Conservation (phyloP, 2,113 vertebrate species). For the Lichenostomus cassidix region DNA sequence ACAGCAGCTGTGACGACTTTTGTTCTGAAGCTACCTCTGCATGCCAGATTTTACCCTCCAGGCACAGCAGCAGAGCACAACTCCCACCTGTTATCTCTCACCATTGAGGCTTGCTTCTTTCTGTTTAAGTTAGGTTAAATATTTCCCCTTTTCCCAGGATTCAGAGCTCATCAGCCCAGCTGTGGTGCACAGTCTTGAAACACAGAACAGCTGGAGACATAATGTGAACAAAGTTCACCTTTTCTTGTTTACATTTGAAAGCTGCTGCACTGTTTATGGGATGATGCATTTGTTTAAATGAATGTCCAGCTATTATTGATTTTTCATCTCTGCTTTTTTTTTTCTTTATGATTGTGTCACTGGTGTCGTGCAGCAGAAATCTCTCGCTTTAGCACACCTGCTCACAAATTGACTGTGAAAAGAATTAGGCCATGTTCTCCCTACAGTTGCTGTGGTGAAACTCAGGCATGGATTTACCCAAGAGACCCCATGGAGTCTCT, state of each 20-base stretch:
- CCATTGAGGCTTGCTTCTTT: slow-evolving; percentile 50
- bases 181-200: slow-evolving; percentile 69
- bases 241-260: slow-evolving; percentile 76
- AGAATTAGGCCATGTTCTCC: not conserved
- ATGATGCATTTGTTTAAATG: slow-evolving; percentile 76
- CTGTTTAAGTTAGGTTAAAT: slow-evolving; percentile 69
- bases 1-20: slow-evolving; percentile 59
- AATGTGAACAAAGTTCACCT: slow-evolving; percentile 76
- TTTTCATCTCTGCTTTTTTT: slow-evolving; percentile 3
- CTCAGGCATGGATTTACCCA: not conserved
- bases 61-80: slow-evolving; percentile 52
- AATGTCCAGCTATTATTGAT: slow-evolving; percentile 71
- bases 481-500: not conserved
- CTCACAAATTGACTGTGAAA: slow-evolving; percentile 1
- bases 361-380: slow-evolving; percentile 33
- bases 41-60: slow-evolving; percentile 69
- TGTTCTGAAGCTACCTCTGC: slow-evolving; percentile 61
- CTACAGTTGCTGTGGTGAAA: not conserved
- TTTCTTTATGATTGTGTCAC: slow-evolving; percentile 18
- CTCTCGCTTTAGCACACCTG: slow-evolving; percentile 49
- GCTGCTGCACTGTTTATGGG: slow-evolving; percentile 74
- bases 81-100: slow-evolving; percentile 73
- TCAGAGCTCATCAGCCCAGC: slow-evolving; percentile 71
- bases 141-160: slow-evolving; percentile 72
- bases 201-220: slow-evolving; percentile 78